Evolutionary conservation across 2,113 vertebrate species (phyloP).

Genomic region (Geococcyx californianus): DNA sequence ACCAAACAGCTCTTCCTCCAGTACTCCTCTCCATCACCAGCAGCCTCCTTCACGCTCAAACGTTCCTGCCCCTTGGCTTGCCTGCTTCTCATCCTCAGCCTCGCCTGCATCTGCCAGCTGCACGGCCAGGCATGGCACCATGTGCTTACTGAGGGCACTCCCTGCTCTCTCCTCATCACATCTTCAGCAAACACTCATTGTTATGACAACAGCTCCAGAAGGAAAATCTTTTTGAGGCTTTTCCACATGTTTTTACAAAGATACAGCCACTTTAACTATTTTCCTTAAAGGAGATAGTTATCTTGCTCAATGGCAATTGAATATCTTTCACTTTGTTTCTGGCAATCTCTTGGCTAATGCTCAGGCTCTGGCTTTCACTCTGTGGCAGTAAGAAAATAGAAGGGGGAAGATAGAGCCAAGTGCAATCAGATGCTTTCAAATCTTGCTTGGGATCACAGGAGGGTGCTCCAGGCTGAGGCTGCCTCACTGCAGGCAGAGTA

Average conservation of each 20-base stretch:
- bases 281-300: background rate
- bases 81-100: background rate
- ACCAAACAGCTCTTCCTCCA: background rate
- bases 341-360: background rate
- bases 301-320: background rate
- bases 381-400: background rate
- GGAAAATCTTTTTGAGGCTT: background rate
- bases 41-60: background rate
- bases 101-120: accelerated
- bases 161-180: background rate
- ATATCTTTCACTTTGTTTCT: background rate
- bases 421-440: background rate
- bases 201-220: slow-evolving; percentile 32
- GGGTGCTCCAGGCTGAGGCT: background rate
- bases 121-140: accelerated
- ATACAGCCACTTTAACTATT: background rate
- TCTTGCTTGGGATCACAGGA: background rate
- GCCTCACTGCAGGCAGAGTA: background rate
- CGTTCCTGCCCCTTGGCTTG: background rate
- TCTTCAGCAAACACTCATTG: background rate
- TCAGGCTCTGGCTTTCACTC: background rate
- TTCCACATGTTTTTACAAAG: background rate
- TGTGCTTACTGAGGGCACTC: background rate
- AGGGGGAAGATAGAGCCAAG: background rate
- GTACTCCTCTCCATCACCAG: background rate